Evolutionary conservation across 1,140 invertebrate genomes (phyloP), one percentile per base, ranked within the genome.

Genomic region (Chlorops oryzae): DNA sequence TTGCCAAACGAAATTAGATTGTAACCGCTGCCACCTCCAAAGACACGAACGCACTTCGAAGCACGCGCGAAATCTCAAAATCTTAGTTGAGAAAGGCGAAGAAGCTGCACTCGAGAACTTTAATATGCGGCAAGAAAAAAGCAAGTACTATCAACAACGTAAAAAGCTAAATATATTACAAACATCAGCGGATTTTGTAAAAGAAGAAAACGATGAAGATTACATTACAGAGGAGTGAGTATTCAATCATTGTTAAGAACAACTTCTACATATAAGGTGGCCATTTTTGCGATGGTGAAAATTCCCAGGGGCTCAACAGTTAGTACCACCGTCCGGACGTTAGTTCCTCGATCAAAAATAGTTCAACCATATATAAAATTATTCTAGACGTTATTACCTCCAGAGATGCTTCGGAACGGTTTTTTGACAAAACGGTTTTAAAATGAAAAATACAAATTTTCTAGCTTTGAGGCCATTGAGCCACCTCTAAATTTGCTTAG

Each of bases 11-110:
- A 56, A 58, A 6, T 39, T 70, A 28, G 66, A 70, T 37, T 69
- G 65, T 35, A 70, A 70, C 37, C 60, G 63, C n/a, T 70, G 66
- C 37, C 66, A 70, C 32, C 42, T 70, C 22, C 62, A 63, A 5
- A 48, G 66, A 9, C 66, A 70, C 41, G 63, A 70, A 22, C 59
- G 57, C 1, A 70, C 66, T 7, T 62, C 59, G 10, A 70, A 70
- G 37, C 66, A 70, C 42, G 53, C 59, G 22, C 55, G 65, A 5
- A 70, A 70, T 41, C 34, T 69, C 25, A 62, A 70, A 38, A 54
- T 53, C 1, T 43, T 62, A n/a, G 32, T 69, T 2, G 58, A 52
- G 17, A 65, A 69, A 22, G 65, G 65, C 0, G 65, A 69, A 39
- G 53, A 54, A n/a, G 61, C 60, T 7, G 60, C 57, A 15, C 41